phyloP scores from a whole-genome alignment of 2,888 invertebrate species.

The Drosophila colorata region DNA sequence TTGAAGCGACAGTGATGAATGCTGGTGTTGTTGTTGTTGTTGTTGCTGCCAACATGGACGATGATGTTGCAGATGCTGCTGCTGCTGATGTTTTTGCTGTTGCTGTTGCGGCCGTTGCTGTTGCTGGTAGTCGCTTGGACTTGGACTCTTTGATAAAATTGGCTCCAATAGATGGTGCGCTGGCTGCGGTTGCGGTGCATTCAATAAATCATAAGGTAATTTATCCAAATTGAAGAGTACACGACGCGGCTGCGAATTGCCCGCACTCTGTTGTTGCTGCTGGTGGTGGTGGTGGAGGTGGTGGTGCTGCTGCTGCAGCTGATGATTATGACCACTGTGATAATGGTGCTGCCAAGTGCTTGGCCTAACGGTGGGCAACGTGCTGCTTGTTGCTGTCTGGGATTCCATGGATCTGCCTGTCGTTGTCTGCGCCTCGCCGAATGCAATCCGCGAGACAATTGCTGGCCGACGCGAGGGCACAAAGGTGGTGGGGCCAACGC shows the following conservation, averaged over 20 bases:
- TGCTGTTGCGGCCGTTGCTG: constrained; percentile 47
- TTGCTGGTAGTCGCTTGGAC: constrained; percentile 63
- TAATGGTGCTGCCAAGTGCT: constrained; percentile 70
- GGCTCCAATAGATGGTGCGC: constrained; percentile 68
- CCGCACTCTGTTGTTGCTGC: constrained; percentile 44
- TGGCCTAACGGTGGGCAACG: constrained; percentile 50
- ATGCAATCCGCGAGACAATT: constrained; percentile 83
- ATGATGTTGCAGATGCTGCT: constrained; percentile 25
- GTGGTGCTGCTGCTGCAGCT: constrained; percentile 45
- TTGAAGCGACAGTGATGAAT: constrained; percentile 83
- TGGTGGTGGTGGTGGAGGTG: constrained; percentile 46
- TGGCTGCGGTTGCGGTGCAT: constrained; percentile 79
- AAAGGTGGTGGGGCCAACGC: constrained; percentile 61
- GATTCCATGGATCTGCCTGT: constrained; percentile 19
- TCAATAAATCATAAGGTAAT: constrained; percentile 85
- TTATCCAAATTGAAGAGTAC: constrained; percentile 85
- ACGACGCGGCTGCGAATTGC: constrained; percentile 75
- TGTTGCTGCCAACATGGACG: constrained; percentile 70
- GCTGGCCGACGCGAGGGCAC: constrained; percentile 79
- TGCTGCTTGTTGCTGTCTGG: constrained; percentile 38
- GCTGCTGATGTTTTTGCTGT: constrained; percentile 41
- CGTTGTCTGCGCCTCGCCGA: constrained; percentile 78
- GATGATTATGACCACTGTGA: constrained; percentile 61
- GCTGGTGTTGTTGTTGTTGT: constrained; percentile 78
- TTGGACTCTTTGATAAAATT: constrained; percentile 70